Conservation (phyloP, 2,113 vertebrate species). For the Chaetodon auriga region DNA sequence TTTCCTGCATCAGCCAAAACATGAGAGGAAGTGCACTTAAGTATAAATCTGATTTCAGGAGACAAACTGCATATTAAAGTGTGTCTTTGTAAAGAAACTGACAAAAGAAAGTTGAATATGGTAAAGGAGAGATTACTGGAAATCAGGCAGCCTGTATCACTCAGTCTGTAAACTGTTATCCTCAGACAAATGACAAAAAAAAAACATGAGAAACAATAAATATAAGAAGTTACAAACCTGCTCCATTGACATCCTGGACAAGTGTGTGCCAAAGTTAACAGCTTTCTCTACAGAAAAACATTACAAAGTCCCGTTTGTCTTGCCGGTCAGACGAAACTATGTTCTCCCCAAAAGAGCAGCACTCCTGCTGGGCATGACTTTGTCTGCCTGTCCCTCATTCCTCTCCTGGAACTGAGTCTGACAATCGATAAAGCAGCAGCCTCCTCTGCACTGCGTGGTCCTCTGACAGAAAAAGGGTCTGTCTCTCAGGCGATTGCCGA, state of each 20-base stretch:
- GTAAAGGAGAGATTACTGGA: not conserved
- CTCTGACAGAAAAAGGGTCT: constrained; percentile 32
- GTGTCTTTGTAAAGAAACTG: constrained; percentile 8
- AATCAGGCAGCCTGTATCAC: not conserved
- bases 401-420: constrained; percentile 17
- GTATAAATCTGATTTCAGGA: constrained; percentile 1
- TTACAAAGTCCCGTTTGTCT: constrained; percentile 9
- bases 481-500: constrained; percentile 41
- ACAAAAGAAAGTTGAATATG: not conserved
- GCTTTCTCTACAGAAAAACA: constrained; percentile 31
- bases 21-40: not conserved
- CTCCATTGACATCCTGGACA: constrained; percentile 64
- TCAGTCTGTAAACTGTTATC: not conserved
- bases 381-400: constrained; percentile 18
- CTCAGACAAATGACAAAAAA: not conserved
- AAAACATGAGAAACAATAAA: not conserved
- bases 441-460: constrained; percentile 35
- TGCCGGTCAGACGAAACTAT: constrained; percentile 21
- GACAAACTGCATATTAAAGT: not conserved
- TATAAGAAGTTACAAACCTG: constrained; percentile 71
- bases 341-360: constrained; percentile 9
- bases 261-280: constrained; percentile 3
- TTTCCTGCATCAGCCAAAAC: constrained; percentile 43
- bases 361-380: constrained; percentile 39
- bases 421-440: constrained; percentile 29